phyloP scores from a whole-genome alignment of 2,113 vertebrate species.

The Terrapene triunguis region DNA sequence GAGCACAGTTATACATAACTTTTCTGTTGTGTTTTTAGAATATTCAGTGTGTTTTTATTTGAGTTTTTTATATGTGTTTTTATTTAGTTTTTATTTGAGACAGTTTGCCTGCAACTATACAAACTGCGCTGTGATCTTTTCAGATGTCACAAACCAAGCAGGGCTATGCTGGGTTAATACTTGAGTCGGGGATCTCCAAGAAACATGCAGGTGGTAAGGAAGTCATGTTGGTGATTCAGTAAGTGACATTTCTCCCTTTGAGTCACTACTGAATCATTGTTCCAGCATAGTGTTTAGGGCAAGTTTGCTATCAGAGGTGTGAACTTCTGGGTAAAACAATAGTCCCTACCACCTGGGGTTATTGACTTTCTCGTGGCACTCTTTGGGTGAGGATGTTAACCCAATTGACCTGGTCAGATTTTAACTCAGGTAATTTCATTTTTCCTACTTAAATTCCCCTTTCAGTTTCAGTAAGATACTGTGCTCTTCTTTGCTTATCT shows the following conservation, averaged over 20 bases:
- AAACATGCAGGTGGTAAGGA: neutral
- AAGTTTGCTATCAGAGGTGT: neutral
- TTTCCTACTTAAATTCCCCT: neutral
- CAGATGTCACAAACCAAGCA: neutral
- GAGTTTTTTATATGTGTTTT: too few species aligned
- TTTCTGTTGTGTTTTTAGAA: neutral
- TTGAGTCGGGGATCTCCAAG: neutral
- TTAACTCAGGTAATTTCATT: neutral
- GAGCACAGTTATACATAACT: neutral
- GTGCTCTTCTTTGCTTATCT: neutral
- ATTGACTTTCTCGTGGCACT: slow-evolving; percentile 35
- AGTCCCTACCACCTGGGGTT: rapidly evolving
- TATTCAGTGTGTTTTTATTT: neutral
- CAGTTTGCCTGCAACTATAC: neutral
- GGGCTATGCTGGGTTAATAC: neutral
- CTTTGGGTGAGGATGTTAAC: slow-evolving; percentile 4
- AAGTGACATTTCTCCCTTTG: neutral
- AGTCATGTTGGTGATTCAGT: neutral
- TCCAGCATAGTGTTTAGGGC: neutral
- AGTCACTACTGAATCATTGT: neutral
- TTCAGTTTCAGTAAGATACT: neutral
- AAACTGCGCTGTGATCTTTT: neutral
- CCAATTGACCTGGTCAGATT: neutral
- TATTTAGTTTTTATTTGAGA: neutral
- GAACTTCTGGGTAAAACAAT: slow-evolving; percentile 42